Base-by-base conservation (phyloP, 2,113 vertebrate species). In the Scolopax mira region DNA sequence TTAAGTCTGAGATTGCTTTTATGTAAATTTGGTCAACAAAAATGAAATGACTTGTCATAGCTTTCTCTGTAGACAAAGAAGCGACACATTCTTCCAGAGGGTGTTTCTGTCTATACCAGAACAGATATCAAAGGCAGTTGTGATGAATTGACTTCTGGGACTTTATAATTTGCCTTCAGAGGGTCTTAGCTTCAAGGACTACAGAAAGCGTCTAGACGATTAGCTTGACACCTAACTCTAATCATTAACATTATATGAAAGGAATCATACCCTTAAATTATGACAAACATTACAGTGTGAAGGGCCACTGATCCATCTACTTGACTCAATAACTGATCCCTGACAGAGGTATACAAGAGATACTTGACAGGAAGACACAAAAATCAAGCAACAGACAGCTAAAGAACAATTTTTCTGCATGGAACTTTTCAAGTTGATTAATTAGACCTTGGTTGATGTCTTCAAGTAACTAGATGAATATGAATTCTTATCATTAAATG, bases 1-100 rank as follows among this genome's bases (percentile, higher is more conserved):
- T 96, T 83, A 95, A 95, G 31, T 54, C 75, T 79, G 88, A 94
- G 92, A 96, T 92, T 93, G 64, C 88, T 97, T 97, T 95, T 96
- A 95, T 86, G 75, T 55, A 95, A 95, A 96, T 95, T 64, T 90
- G n/a, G 8, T 13, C 31, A 71, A 88, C 85, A 86, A 42, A 85
- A 74, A 42, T 55, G 24, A 78, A 90, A 74, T 46, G 21, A 15
- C 71, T 85, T 82, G 48, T 81, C 62, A 85, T 61, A 41, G 67
- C n/a, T 90, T 93, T 94, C 79, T 92, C 23, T 51, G 13, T 51
- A 78, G 71, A 94, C 54, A 78, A 35, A 65, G 23, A 91, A 83
- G 42, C 80, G 60, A 86, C 6, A 41, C 0, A 0, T 42, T 92
- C 79, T 86, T 90, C 18, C 27, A 86, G 69, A 60, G 37, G 31